A percentile compares a stretch with the other conserved stretches of the same genome.
Conservation (phyloP, 2,113 vertebrate species). For the Gambusia holbrooki region DNA sequence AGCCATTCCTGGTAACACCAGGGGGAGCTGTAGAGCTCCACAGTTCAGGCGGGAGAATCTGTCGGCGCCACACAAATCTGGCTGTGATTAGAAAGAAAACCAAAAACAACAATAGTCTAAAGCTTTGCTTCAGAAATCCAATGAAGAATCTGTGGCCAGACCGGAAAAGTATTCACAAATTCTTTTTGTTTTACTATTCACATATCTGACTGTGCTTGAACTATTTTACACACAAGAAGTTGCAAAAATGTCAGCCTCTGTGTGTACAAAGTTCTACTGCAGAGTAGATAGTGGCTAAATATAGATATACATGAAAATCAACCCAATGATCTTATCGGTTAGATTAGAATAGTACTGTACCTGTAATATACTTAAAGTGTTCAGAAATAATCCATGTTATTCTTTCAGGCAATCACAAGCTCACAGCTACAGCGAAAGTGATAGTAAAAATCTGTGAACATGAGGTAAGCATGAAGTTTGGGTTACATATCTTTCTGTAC, state of each 20-base stretch:
- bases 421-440: constrained; percentile 97
- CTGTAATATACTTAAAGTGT: constrained; percentile 7
- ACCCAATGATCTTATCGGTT: not conserved
- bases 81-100: not conserved
- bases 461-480: constrained; percentile 82
- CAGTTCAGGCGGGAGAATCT: not conserved
- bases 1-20: not conserved
- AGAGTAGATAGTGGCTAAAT: not conserved
- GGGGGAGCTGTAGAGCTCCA: no score
- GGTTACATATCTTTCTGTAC: not conserved
- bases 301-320: not conserved
- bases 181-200: no score
- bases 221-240: not conserved
- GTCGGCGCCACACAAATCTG: not conserved
- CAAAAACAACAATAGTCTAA: not conserved
- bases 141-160: no score
- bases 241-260: not conserved
- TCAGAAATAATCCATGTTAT: constrained; percentile 17
- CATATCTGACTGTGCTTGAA: not conserved
- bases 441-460: constrained; percentile 99
- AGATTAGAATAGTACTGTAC: not conserved
- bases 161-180: no score
- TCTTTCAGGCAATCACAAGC: constrained; percentile 95
- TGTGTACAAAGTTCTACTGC: not conserved
- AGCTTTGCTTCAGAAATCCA: not conserved